phyloP scores from a whole-genome alignment of 1,140 invertebrate genomes.

The Drosophila paulistorum region DNA sequence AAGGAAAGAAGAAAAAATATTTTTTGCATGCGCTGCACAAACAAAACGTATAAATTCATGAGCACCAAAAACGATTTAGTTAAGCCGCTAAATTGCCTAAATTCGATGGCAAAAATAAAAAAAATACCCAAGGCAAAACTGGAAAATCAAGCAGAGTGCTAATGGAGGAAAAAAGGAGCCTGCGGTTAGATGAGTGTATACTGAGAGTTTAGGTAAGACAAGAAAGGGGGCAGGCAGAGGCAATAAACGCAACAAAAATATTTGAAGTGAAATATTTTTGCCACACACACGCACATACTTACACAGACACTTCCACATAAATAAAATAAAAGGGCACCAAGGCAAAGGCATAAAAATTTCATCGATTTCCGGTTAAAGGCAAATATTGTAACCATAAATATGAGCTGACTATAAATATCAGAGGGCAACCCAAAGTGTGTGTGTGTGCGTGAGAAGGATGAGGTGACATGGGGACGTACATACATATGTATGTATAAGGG shows the following conservation, averaged over 20 bases:
- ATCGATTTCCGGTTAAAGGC: conserved; percentile 81
- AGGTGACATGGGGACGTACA: background rate
- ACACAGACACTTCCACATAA: conserved; percentile 54
- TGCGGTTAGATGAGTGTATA: conserved; percentile 24
- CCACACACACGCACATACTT: conserved; percentile 40
- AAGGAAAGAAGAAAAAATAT: conserved; percentile 33
- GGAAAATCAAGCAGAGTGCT: conserved; percentile 71
- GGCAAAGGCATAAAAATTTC: conserved; percentile 75
- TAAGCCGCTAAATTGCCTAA: conserved; percentile 79
- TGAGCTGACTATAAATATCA: conserved; percentile 77
- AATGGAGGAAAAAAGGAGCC: conserved; percentile 45
- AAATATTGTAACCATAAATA: conserved; percentile 81
- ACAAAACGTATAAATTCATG: conserved; percentile 80
- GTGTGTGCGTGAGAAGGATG: conserved; percentile 31
- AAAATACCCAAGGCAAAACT: conserved; percentile 38
- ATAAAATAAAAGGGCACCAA: conserved; percentile 63
- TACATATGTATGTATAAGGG: background rate
- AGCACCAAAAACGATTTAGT: conserved; percentile 71
- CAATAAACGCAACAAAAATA: conserved; percentile 33
- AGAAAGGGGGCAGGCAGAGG: background rate
- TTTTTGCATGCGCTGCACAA: conserved; percentile 78
- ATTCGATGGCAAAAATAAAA: conserved; percentile 54
- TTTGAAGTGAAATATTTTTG: conserved; percentile 41
- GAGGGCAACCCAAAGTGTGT: background rate
- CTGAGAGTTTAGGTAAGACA: conserved; percentile 1